Evolutionary conservation across 2,797 vertebrate species (phyloP), one percentile per base, ranked within the genome.

Genomic region (Okamejei kenojei): DNA sequence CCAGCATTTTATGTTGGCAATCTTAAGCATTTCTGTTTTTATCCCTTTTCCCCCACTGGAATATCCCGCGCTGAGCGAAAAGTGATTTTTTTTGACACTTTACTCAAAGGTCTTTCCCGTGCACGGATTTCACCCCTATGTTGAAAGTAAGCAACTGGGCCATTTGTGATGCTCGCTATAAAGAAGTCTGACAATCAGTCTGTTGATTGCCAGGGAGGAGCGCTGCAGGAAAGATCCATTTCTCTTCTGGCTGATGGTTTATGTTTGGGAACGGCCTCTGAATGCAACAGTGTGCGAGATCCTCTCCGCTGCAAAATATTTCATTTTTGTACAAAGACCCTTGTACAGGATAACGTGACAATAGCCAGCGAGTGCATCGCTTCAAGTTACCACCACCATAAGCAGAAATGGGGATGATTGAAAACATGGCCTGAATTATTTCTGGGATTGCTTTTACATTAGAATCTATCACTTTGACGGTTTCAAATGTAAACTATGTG

Each of bases 241-340:
- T 68, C 63, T 68, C 86, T 35, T 29, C 90, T 8, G 71, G 90
- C 35, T 38, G 38, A 54, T 54, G 58, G 71, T 74, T 68, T 88
- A n/a, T 29, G 65, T 65, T 35, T 73, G 54, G 74, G 45, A 29
- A 74, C 71, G 15, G 32, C 21, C 65, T 74, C 26, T 29, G 45
- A 73, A 74, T 54, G 13, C 71, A 76, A 92, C 15, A 58, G 8
- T 91, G 88, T 6, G 13, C 35, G 71, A 38, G 54, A 76, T 76
- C 29, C 61, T 19, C 65, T 29, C n/a, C 58, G 38, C 54, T 76
- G 38, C 65, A 73, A 92, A 76, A 92, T 92, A 92, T 92, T 92
- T 92, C 23, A 76, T 92, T 35, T n/a, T 29, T 76, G 29, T 71
- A 92, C 23, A 76, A 38, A 74, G 23, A 45, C 35, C 68, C 45